Conservation (phyloP, 2,113 vertebrate species). For the Tragulus kanchil region DNA sequence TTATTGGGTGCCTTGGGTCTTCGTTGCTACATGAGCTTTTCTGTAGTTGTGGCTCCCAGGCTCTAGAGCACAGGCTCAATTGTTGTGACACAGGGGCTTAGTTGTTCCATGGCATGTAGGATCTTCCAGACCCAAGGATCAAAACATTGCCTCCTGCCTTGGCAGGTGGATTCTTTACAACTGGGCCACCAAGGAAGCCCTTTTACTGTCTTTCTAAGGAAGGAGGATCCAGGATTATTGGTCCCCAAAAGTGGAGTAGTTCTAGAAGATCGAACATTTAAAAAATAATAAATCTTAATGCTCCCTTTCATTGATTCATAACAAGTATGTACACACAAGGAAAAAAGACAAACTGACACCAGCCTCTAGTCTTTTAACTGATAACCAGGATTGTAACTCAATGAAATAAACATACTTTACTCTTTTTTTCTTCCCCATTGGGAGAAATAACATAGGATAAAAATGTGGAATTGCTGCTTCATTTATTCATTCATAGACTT, state of each 20-base stretch:
- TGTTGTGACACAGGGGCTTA: not conserved
- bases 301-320: not conserved
- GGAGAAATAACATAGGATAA: not conserved
- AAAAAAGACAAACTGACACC: conserved; percentile 22
- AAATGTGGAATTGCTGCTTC: not conserved
- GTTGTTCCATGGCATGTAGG: not conserved
- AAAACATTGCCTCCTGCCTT: not conserved
- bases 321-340: not conserved
- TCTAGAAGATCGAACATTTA: not conserved
- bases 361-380: not conserved
- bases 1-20: not conserved
- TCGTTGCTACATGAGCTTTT: not conserved
- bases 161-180: not conserved
- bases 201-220: not conserved
- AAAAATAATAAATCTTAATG: not conserved
- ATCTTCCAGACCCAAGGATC: not conserved
- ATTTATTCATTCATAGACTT: conserved; percentile 53
- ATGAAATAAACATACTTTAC: not conserved
- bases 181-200: not conserved
- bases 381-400: not conserved
- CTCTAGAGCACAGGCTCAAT: not conserved
- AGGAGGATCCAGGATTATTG: accelerated
- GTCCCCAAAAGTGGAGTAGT: not conserved
- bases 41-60: not conserved
- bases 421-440: not conserved